Evolutionary conservation across 2,888 invertebrate genomes (phyloP).

Genomic region (Heliothis peltigera): DNA sequence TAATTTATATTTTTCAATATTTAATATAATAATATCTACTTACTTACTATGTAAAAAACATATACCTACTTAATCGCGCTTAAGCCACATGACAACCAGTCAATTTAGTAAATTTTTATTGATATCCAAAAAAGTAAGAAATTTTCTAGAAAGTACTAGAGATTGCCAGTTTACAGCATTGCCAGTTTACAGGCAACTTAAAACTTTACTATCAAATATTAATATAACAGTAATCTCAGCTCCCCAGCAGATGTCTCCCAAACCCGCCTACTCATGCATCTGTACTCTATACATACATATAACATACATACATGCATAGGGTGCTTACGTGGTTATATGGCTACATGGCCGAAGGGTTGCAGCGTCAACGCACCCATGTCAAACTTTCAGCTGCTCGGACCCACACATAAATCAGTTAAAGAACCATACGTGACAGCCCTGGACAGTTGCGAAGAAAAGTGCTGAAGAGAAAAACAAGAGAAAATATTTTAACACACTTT

Average conservation of each 20-base stretch:
- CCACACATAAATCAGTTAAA: slow-evolving; percentile 79
- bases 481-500: not conserved
- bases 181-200: too few relatives aligned
- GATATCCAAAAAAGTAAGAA: too few relatives aligned
- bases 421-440: slow-evolving; percentile 73
- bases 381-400: slow-evolving; percentile 83
- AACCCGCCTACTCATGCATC: slow-evolving; percentile 48
- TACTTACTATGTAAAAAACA: too few relatives aligned
- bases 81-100: too few relatives aligned
- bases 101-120: too few relatives aligned
- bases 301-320: slow-evolving; percentile 18
- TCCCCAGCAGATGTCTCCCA: slow-evolving; percentile 43
- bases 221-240: slow-evolving; percentile 37
- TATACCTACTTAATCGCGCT: too few relatives aligned
- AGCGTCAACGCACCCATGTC: slow-evolving; percentile 79
- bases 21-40: too few relatives aligned
- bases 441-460: slow-evolving; percentile 56
- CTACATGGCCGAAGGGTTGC: slow-evolving; percentile 42
- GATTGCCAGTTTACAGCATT: too few relatives aligned
- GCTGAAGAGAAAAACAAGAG: slow-evolving; percentile 9
- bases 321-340: slow-evolving; percentile 37
- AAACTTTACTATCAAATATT: not conserved
- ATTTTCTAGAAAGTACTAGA: too few relatives aligned
- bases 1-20: too few relatives aligned
- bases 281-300: slow-evolving; percentile 1